These are phyloP conservation scores for Halesus radiatus DNA, from an alignment of 1,140 invertebrate genomes.

Conservation along the genomic window DNA sequence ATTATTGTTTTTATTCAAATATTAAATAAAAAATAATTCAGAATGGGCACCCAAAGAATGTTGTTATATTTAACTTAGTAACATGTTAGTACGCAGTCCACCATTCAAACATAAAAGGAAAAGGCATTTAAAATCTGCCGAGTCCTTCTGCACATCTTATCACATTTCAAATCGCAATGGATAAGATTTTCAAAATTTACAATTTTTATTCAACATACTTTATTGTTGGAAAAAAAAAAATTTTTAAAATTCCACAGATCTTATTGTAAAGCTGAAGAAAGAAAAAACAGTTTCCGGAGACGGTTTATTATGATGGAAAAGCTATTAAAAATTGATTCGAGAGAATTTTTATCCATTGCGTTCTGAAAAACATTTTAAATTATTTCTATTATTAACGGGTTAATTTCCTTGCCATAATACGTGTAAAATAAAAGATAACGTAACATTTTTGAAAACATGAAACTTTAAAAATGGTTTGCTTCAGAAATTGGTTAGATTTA, in stretches of 20 bases:
- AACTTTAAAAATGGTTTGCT: background rate
- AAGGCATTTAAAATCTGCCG: background rate
- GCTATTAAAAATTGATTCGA: too few species aligned
- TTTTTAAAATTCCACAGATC: too few species aligned
- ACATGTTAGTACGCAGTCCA: conserved; percentile 45
- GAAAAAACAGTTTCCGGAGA: background rate
- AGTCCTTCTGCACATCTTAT: background rate
- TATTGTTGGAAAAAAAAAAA: too few species aligned
- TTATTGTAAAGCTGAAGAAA: background rate
- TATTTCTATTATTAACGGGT: conserved; percentile 16
- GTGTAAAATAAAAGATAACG: conserved; percentile 24
- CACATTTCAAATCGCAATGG: conserved; percentile 23
- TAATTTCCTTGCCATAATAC: conserved; percentile 36
- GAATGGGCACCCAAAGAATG: background rate
- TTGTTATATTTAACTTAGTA: conserved; percentile 6
- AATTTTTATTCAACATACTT: too few species aligned
- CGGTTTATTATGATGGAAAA: too few species aligned
- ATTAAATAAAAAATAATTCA: background rate
- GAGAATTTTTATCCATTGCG: background rate
- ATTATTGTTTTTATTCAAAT: too few species aligned
- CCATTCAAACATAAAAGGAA: conserved; percentile 49
- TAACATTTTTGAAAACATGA: conserved; percentile 20
- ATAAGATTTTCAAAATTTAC: background rate
- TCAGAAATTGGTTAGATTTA: too few species aligned
- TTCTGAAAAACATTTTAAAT: conserved; percentile 28